Evolutionary conservation across 92 coral and sea anemone genomes (phyloP).

Genomic region (Galaxea fascicularis): DNA sequence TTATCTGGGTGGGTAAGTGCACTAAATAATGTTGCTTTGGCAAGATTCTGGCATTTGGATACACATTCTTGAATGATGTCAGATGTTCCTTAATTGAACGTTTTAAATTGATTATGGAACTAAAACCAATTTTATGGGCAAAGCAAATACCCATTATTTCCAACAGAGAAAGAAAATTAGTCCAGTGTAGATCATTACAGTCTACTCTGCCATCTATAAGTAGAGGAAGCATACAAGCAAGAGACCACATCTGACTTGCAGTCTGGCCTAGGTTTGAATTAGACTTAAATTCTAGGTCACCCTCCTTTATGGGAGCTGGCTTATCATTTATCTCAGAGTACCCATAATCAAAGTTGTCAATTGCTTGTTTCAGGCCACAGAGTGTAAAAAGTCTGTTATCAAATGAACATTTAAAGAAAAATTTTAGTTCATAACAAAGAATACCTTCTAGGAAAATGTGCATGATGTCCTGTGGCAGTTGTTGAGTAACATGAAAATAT

Average conservation of each 20-base stretch:
- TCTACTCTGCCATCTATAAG: slow-evolving; percentile 35
- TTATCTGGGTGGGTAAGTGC: slow-evolving; percentile 40
- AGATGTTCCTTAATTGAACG: slow-evolving; percentile 24
- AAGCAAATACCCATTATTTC: slow-evolving; percentile 52
- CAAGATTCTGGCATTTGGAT: no score
- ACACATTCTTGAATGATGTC: slow-evolving; percentile 12
- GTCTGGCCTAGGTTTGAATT: slow-evolving; percentile 58
- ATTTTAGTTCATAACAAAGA: slow-evolving; percentile 39
- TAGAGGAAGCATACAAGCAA: slow-evolving; percentile 44
- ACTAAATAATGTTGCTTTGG: no score
- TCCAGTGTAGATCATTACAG: slow-evolving; percentile 30
- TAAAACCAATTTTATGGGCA: slow-evolving; percentile 27
- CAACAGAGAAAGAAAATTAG: slow-evolving; percentile 22
- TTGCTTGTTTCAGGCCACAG: slow-evolving; percentile 4
- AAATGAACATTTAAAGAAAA: slow-evolving; percentile 6
- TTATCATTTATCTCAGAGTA: slow-evolving; percentile 53
- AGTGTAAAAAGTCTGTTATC: neutral
- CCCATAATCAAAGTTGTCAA: slow-evolving; percentile 48
- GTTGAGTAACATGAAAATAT: slow-evolving; percentile 49
- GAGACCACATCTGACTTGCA: slow-evolving; percentile 56
- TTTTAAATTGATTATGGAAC: neutral
- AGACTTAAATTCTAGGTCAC: slow-evolving; percentile 27
- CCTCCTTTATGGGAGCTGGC: slow-evolving; percentile 58
- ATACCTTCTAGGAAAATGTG: slow-evolving; percentile 69
- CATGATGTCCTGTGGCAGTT: no score